Evolutionary conservation across 1,140 invertebrate genomes (phyloP).

Genomic region (Drosophila pseudoobscura): DNA sequence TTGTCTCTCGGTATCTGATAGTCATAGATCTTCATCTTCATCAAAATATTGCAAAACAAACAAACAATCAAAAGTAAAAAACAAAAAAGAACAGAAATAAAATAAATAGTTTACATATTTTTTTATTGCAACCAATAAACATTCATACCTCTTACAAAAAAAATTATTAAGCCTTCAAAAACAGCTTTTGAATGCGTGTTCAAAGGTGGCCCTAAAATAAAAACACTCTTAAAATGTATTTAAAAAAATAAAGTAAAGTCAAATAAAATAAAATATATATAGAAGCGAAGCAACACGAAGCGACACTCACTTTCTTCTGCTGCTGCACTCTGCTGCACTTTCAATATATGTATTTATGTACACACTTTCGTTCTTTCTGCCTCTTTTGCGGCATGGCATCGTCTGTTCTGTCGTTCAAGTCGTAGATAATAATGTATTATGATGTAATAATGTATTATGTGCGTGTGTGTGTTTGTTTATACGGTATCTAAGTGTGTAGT

Average conservation of each 20-base stretch:
- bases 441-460: background rate
- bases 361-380: constrained; percentile 32
- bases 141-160: constrained; percentile 51
- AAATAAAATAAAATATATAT: no score
- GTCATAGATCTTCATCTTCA: background rate
- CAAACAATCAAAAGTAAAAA: background rate
- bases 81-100: constrained; percentile 1
- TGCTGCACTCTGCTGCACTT: constrained; percentile 10
- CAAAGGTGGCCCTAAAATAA: constrained; percentile 10
- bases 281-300: constrained; percentile 4
- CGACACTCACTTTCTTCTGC: constrained; percentile 3
- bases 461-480: background rate
- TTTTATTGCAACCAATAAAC: constrained; percentile 76
- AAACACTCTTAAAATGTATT: constrained; percentile 36
- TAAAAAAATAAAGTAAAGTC: constrained; percentile 11
- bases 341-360: constrained; percentile 27
- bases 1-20: no score
- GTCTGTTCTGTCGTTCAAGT: constrained; percentile 24
- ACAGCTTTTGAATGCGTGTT: constrained; percentile 58
- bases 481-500: constrained; percentile 10
- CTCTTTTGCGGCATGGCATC: constrained; percentile 8
- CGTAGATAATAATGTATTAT: background rate
- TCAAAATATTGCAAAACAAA: background rate
- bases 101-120: constrained; percentile 48
- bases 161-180: constrained; percentile 6